These are phyloP conservation scores for Chunga burmeisteri DNA, from an alignment of 2,113 vertebrate genomes.

Conservation along the genomic window DNA sequence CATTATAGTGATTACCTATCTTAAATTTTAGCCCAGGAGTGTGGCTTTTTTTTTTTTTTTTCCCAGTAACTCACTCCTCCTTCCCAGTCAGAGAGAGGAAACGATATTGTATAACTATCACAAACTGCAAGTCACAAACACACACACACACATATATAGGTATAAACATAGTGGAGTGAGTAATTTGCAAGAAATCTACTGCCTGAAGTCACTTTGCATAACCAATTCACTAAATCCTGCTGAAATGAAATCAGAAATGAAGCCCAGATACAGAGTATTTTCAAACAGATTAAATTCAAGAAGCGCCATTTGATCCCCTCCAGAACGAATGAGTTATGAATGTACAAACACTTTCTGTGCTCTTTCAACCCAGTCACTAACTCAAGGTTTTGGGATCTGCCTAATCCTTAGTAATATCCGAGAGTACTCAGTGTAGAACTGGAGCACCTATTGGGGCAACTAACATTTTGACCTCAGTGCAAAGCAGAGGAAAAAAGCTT, in stretches of 20 bases:
- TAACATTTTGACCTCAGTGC: background rate
- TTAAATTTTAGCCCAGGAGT: background rate
- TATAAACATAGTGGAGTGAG: background rate
- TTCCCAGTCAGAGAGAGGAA: background rate
- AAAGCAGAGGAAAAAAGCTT: background rate
- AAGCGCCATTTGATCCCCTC: background rate
- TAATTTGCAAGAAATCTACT: background rate
- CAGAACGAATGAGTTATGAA: background rate
- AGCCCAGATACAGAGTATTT: background rate
- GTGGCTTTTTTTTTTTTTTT: too few species aligned
- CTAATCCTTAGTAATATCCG: background rate
- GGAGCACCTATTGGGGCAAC: background rate
- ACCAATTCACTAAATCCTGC: background rate
- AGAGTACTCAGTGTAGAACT: background rate
- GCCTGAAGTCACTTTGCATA: slow-evolving; percentile 2
- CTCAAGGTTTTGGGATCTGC: background rate
- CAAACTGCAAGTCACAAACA: background rate
- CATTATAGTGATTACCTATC: background rate
- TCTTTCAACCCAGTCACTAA: background rate
- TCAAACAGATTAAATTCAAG: slow-evolving; percentile 2
- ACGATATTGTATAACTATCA: background rate
- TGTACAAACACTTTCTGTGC: background rate
- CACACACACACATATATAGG: background rate
- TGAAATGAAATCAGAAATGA: slow-evolving; percentile 4
- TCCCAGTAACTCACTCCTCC: background rate